phyloP scores from a whole-genome alignment of 2,113 vertebrate species.

The Gnathonemus echidnorhynchus region DNA sequence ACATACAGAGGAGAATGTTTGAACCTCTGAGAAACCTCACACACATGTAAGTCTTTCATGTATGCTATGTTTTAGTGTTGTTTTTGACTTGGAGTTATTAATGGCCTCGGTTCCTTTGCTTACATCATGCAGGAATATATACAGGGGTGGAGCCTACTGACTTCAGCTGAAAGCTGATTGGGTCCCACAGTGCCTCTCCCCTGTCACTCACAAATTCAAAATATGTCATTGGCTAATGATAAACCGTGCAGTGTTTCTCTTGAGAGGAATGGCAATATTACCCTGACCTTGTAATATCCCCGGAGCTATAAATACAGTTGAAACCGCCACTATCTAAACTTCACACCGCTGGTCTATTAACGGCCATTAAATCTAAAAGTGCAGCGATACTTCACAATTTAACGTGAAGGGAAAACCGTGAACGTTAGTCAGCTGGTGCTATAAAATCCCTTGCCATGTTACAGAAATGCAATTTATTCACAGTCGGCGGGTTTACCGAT shows the following conservation, averaged over 20 bases:
- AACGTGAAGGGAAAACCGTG: background rate
- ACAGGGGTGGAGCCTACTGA: background rate
- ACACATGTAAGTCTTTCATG: slow-evolving; percentile 77
- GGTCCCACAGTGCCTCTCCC: background rate
- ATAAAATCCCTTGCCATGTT: background rate
- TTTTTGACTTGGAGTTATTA: background rate
- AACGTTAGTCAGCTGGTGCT: background rate
- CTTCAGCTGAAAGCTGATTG: background rate
- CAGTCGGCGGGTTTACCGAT: background rate
- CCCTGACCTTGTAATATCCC: no score
- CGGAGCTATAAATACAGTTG: background rate
- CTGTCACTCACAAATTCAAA: background rate
- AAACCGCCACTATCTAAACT: background rate
- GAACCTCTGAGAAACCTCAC: slow-evolving; percentile 79
- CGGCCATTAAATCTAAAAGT: background rate
- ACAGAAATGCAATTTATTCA: background rate
- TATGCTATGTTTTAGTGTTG: background rate
- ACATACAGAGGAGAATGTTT: slow-evolving; percentile 91
- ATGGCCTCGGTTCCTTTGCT: background rate
- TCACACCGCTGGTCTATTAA: background rate
- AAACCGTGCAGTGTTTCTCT: background rate
- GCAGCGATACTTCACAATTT: background rate
- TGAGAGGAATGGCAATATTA: background rate
- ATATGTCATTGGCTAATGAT: background rate
- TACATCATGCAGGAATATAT: background rate